Percentiles rank a stretch among this genome's conserved stretches.
Evolutionary conservation across 2,113 vertebrate species (phyloP).

Genomic region (Rhodinocichla rosea): DNA sequence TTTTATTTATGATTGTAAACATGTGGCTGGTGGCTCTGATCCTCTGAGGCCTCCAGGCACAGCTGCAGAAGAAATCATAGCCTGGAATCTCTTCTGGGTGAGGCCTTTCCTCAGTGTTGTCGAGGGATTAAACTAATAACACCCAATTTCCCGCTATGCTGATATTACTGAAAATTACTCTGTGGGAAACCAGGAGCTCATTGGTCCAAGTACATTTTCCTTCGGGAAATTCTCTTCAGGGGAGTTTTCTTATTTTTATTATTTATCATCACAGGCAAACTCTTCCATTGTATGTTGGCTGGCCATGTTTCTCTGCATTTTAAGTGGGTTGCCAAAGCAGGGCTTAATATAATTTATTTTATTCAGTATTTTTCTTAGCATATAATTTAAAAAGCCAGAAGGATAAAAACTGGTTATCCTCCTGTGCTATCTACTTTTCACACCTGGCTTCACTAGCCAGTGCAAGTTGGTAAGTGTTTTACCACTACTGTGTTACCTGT

Average conservation of each 20-base stretch:
- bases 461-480: background rate
- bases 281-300: background rate
- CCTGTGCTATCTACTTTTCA: background rate
- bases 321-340: background rate
- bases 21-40: background rate
- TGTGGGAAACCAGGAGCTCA: background rate
- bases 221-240: background rate
- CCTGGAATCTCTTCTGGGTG: background rate
- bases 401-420: background rate
- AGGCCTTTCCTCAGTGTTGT: slow-evolving; percentile 30
- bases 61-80: slow-evolving; percentile 3
- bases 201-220: background rate
- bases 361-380: background rate
- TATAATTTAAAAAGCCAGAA: background rate
- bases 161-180: background rate
- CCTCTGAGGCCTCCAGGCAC: background rate
- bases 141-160: background rate
- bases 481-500: background rate
- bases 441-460: background rate
- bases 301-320: background rate
- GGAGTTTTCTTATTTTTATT: background rate
- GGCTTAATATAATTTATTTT: background rate
- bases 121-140: slow-evolving; percentile 20
- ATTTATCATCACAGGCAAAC: background rate
- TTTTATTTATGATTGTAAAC: background rate